Evolutionary conservation across 2,113 vertebrate species (phyloP), one percentile per base, ranked within the genome.

Genomic region (Glareola pratincola): DNA sequence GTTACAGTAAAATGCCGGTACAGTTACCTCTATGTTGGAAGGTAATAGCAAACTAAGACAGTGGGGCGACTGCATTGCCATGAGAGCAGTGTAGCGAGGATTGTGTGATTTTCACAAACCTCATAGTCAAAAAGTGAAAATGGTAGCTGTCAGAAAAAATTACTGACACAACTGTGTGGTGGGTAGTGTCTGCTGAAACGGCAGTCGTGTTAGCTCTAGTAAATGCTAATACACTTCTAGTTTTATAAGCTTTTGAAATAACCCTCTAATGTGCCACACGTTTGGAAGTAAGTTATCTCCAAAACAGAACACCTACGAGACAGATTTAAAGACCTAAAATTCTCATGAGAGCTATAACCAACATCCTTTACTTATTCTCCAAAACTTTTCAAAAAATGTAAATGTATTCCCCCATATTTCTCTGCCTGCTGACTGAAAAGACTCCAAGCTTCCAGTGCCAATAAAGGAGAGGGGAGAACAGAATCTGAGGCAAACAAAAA

Each of bases 401-500:
- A 87, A 95, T 92, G 9, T 72, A 43, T 94, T 92, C 64, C 77
- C 39, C 59, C 63, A 3, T 57, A 74, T 76, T 90, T 30, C 73
- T 93, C 79, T 93, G 89, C 86, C 81, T 84, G 82, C 5, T 27
- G 37, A 85, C 69, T 86, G 71, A 91, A 91, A 92, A 57, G 82
- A 72, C 71, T 89, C 80, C 82, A 89, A 39, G 83, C 50, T 60
- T 88, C 78, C 57, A 23, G 74, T 95, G 91, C 88, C 87, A 85
- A 0, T 85, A 32, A 77, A 59, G 71, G 47, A 75, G 76, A 62
- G 77, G 47, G 60, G 71, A 48, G 53, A 37, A 53, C 77, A 88
- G 91, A 85, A 88, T 97, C 9, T 90, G 39, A 97, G 89, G 94
- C 94, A 97, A 98, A 94, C 96, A 96, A 97, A 98, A 95, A 96